Percentiles rank a stretch among this genome's conserved stretches.
phyloP scores from a whole-genome alignment of 2,113 vertebrate species.

The Syrrhaptes paradoxus region DNA sequence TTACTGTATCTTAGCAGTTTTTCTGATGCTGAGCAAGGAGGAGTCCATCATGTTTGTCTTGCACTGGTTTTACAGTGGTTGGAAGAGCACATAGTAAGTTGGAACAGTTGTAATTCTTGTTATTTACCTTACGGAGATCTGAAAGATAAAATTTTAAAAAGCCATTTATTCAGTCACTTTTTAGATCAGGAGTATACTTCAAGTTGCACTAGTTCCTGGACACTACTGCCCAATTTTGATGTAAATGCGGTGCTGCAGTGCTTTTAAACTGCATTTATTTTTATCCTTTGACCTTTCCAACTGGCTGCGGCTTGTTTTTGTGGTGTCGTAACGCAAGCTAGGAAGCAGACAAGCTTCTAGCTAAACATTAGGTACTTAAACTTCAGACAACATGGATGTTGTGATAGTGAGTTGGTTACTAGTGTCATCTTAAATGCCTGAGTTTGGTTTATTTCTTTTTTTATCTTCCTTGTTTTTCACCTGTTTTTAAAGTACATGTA shows the following conservation, averaged over 20 bases:
- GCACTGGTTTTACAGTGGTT: background rate
- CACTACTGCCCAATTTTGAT: background rate
- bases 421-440: background rate
- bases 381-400: background rate
- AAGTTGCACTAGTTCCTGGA: background rate
- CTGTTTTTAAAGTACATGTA: background rate
- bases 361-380: background rate
- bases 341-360: background rate
- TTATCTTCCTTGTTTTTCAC: background rate
- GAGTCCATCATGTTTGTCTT: background rate
- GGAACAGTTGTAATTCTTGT: background rate
- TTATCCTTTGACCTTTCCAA: conserved; percentile 35
- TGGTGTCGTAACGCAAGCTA: conserved; percentile 8
- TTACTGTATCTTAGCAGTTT: background rate
- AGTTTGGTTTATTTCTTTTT: background rate
- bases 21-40: background rate
- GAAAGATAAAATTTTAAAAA: background rate
- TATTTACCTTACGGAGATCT: background rate
- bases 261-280: conserved; percentile 37
- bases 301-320: conserved; percentile 16
- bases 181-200: background rate
- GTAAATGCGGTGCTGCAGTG: background rate
- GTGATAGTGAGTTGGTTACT: background rate
- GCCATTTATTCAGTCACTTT: background rate
- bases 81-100: background rate